phyloP scores from a whole-genome alignment of 2,888 invertebrate genomes.

The Agrochola lychnidis region DNA sequence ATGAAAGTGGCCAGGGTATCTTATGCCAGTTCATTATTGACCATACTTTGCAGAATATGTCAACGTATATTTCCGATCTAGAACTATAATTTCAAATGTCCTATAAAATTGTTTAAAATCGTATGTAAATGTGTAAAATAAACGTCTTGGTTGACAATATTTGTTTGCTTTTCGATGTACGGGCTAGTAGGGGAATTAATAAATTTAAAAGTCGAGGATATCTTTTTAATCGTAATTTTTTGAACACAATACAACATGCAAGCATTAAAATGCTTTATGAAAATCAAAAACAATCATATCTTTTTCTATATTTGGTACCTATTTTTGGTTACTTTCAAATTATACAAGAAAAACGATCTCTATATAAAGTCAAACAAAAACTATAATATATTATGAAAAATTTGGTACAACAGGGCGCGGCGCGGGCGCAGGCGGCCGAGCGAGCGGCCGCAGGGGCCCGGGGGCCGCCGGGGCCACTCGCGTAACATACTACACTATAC shows the following conservation, averaged over 20 bases:
- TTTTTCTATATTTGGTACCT: slow-evolving; percentile 90
- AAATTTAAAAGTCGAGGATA: slow-evolving; percentile 75
- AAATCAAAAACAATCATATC: slow-evolving; percentile 89
- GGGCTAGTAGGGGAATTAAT: slow-evolving; percentile 57
- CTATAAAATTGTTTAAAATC: slow-evolving; percentile 49
- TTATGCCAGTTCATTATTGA: background rate
- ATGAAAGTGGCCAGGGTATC: background rate
- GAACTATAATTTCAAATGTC: slow-evolving; percentile 25
- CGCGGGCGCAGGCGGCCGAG: slow-evolving; percentile 75
- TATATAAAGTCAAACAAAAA: slow-evolving; percentile 90
- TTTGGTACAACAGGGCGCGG: slow-evolving; percentile 84
- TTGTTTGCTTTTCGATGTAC: slow-evolving; percentile 27
- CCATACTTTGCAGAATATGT: slow-evolving; percentile 3
- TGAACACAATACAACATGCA: slow-evolving; percentile 91
- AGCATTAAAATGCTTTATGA: slow-evolving; percentile 90
- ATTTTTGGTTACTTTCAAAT: slow-evolving; percentile 90
- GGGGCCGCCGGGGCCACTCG: slow-evolving; percentile 43
- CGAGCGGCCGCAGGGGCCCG: slow-evolving; percentile 64
- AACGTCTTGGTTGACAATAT: slow-evolving; percentile 52
- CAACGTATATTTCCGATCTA: slow-evolving; percentile 22
- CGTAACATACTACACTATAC: slow-evolving; percentile 68
- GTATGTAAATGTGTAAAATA: slow-evolving; percentile 52
- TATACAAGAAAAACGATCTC: slow-evolving; percentile 88
- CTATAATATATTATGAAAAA: slow-evolving; percentile 90
- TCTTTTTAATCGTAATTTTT: slow-evolving; percentile 89